A percentile compares a stretch with the other conserved stretches of the same genome.
Evolutionary conservation across 2,113 vertebrate genomes (phyloP).

Genomic region (Carollia perspicillata): DNA sequence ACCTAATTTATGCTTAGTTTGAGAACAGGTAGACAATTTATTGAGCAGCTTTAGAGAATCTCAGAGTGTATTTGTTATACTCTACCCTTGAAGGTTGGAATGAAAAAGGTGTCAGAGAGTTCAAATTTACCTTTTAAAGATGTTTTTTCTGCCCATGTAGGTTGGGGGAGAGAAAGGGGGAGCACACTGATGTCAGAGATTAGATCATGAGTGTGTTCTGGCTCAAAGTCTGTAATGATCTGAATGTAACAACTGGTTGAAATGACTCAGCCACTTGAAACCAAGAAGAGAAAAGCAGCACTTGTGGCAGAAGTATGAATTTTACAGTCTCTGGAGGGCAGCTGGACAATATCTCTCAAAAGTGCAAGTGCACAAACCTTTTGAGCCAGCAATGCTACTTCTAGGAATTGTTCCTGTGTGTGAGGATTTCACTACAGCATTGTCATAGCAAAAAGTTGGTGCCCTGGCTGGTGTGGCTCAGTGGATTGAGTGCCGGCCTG

Average conservation of each 20-base stretch:
- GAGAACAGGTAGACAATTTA: neutral
- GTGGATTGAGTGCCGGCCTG: too few relatives aligned
- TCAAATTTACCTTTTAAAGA: neutral
- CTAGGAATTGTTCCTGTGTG: neutral
- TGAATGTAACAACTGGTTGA: neutral
- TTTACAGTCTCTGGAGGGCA: neutral
- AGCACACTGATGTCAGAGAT: neutral
- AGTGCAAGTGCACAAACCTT: neutral
- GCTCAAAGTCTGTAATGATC: neutral
- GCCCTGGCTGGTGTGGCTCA: too few relatives aligned
- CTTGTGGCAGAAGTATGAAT: neutral
- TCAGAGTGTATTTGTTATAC: neutral
- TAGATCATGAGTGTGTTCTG: neutral
- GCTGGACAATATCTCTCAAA: fast-evolving
- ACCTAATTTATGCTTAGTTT: neutral
- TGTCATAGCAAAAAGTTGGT: neutral
- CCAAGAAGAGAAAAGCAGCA: neutral
- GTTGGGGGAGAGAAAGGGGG: fast-evolving
- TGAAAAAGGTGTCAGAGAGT: neutral
- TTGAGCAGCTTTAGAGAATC: neutral
- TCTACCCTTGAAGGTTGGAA: neutral
- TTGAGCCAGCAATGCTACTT: neutral
- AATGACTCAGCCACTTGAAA: neutral
- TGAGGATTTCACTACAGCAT: neutral
- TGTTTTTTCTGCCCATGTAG: neutral